Evolutionary conservation across 2,797 vertebrate genomes (phyloP), one percentile per base, ranked within the genome.

Genomic region (Melanotaenia boesemani): DNA sequence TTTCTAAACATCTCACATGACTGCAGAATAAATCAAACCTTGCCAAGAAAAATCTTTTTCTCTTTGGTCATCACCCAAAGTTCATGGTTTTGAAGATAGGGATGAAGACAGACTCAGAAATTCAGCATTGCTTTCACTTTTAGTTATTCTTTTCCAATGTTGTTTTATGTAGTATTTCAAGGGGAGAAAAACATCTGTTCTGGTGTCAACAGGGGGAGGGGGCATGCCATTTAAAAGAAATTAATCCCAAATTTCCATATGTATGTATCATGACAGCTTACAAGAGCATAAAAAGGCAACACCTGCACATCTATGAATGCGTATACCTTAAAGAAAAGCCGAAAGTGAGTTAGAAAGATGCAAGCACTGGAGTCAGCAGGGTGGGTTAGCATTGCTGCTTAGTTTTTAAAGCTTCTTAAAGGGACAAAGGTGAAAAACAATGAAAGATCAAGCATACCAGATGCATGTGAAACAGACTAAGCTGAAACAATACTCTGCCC

Each of bases 381-480:
- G 58, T 5, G 1, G 56, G 13, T 56, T 54, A 58, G 16, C 34
- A 34, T 7, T 20, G 68, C 63, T 76, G 54, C 24, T 6, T 26
- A 81, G 57, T 26, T 72, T 13, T 30, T 54, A 34, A 58, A 76
- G 56, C 22, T 74, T 73, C 70, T 77, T n/a, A 58, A 60, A 80
- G 68, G 67, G 50, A 58, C 50, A 34, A 9, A 30, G 28, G 1
- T 66, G 0, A 20, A 2, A 54, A 34, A 2, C 15, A 70, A 55
- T 8, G 39, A 16, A 32, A 48, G 44, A 20, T 20, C 44, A 44
- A 2, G 18, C 44, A 48, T 20, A 48, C 6, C 20, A 20, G 44
- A 18, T 48, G 44, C 7, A 20, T 48, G 44, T 81, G 36, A 63
- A 59, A 8, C 9, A 36, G 41, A 67, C 58, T 15, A 26, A 56